Base-by-base conservation (phyloP, 2,113 vertebrate genomes). In the Vulpes ferrilata region DNA sequence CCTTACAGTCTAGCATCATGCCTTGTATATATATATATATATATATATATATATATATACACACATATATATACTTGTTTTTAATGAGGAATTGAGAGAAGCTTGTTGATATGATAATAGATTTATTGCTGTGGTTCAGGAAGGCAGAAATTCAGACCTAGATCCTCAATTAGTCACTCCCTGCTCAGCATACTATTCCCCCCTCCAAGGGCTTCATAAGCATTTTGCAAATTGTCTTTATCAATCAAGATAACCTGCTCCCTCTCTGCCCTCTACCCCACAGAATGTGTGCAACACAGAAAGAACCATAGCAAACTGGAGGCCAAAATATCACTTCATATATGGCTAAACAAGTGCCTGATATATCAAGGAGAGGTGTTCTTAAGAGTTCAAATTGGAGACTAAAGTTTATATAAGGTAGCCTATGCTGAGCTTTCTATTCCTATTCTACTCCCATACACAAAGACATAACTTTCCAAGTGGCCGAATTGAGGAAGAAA, bases 261-360 rank as follows among this genome's bases (percentile, higher is more conserved):
- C 48, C 11, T 94, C 51, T 11, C 43, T 57, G 35, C 15, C 30
- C 51, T 22, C 19, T 25, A 71, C 4, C 25, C 53, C 2, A 15
- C 43, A 95, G 55, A 76, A 92, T 57, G 23, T 67, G 8, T 81
- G 55, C 53, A 38, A 69, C 5, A 82, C 10, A 69, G 85, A 67
- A 90, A 95, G 83, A 90, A 69, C 5, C 73, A 92, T 19, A 59
- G 30, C 57, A 90, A 86, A 96, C 19, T 65, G 11, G 88, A 23
- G 81, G 76, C 11, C 43, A 93, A 95, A 87, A 83, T 78, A 90
- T 71, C 67, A 90, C 23, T 73, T 78, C 25, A 38, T 71, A 67
- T 83, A 90, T 64, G 67, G 16, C 6, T 95, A 81, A 92, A 59
- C 38, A 90, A 67, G 71, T 13, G 48, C 23, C 62, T 82, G 15